Evolutionary conservation across 2,797 vertebrate genomes (phyloP), one percentile per base, ranked within the genome.

Genomic region (Allobates femoralis): DNA sequence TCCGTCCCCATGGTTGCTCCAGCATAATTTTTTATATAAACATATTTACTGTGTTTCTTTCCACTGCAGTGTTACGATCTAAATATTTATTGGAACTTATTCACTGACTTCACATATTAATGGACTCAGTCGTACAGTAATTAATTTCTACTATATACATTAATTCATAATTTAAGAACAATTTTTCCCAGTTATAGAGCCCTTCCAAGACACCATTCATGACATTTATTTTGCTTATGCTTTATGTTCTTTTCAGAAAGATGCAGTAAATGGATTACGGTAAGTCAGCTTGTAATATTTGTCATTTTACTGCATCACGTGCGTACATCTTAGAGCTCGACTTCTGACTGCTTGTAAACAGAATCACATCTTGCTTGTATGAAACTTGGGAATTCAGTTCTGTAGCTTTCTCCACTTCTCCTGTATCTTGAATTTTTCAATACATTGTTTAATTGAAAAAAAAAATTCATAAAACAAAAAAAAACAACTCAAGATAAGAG

Each of bases 241-340:
- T 71, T 82, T 82, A 82, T 71, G 41, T 56, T 71, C 30, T 71
- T 46, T 23, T 37, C 8, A 41, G 21, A 34, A 66, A 73, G 21
- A 30, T 32, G 26, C 66, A 75, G 32, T 75, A 50, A 75, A 83
- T 41, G 46, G 32, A 75, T 32, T n/a, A 46, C n/a, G n/a, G n/a
- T n/a, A n/a, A 50, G 19, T 75, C 62, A 46, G n/a, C 69, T 74
- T 60, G 82, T 50, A 75, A 75, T 74, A 75, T 62, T 60, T 74
- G 81, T 83, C 60, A 67, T 41, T 84, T 75, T 50, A 84, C 37
- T 16, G 56, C n/a, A 64, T 75, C 32, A 46, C 55, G 26, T 75
- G 41, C 14, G 41, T 62, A 41, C 69, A 55, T 56, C 21, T 73
- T 50, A 56, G 16, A 74, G 14, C 16, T 60, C 71, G 50, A 18